These are phyloP conservation scores for Zonotrichia albicollis DNA, from an alignment of 2,797 vertebrate species.

Conservation along the genomic window DNA sequence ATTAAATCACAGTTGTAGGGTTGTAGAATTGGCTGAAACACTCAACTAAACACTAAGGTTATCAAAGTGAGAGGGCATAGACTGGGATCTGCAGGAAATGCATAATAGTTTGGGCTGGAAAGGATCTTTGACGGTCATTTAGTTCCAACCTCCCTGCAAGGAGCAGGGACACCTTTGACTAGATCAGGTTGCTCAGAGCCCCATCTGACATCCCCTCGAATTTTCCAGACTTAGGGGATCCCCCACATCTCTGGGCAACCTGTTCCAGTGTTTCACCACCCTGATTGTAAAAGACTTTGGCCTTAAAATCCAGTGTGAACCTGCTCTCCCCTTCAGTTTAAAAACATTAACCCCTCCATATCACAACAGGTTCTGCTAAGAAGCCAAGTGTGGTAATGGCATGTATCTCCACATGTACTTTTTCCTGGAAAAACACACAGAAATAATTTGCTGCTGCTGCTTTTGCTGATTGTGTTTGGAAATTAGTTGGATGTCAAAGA, in stretches of 20 bases:
- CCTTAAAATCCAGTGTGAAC: background rate
- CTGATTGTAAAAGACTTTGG: background rate
- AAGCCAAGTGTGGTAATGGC: background rate
- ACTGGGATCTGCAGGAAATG: background rate
- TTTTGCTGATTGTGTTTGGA: background rate
- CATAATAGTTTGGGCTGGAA: background rate
- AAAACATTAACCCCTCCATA: background rate
- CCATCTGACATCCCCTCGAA: background rate
- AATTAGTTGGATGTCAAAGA: background rate
- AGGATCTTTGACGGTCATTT: background rate
- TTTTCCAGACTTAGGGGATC: background rate
- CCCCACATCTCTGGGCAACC: background rate
- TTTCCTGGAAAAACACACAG: background rate
- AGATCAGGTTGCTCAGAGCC: background rate
- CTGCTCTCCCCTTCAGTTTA: background rate
- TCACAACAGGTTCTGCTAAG: background rate
- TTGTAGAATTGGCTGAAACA: background rate
- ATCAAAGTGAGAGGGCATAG: background rate
- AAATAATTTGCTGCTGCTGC: background rate
- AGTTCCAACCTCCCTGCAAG: background rate
- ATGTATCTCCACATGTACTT: background rate
- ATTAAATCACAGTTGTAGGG: background rate
- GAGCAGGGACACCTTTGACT: background rate
- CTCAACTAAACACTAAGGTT: background rate
- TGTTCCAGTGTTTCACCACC: background rate